These are phyloP conservation scores for Plecotus auritus DNA, from an alignment of 2,113 vertebrate genomes.

Conservation along the genomic window DNA sequence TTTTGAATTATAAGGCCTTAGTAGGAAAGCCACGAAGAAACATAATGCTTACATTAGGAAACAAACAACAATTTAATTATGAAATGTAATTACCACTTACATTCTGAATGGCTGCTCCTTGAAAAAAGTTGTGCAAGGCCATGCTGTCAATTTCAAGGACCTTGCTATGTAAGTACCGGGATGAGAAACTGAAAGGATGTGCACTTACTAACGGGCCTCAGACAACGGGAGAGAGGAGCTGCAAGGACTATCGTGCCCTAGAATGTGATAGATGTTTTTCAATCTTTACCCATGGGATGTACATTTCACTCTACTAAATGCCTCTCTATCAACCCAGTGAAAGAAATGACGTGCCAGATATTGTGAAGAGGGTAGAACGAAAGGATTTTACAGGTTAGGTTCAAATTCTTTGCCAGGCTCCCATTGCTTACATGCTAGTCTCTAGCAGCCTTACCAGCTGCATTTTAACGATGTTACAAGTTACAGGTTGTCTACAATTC, in stretches of 20 bases:
- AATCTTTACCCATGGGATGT: neutral
- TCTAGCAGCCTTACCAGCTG: neutral
- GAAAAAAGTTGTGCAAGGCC: neutral
- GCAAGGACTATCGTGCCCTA: neutral
- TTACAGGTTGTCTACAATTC: neutral
- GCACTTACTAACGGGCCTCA: neutral
- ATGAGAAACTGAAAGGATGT: neutral
- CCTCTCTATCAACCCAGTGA: neutral
- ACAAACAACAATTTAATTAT: neutral
- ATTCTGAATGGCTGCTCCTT: neutral
- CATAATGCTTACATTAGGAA: neutral
- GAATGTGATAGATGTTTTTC: neutral
- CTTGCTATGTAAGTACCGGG: neutral
- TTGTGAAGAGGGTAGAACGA: neutral
- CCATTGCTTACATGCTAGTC: neutral
- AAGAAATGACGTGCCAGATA: neutral
- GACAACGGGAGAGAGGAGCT: fast-evolving
- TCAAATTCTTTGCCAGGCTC: neutral
- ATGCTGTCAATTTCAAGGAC: neutral
- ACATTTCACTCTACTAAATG: neutral
- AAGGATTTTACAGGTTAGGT: neutral
- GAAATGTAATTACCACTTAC: neutral
- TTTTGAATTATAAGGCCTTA: neutral
- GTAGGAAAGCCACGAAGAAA: neutral
- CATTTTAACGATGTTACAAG: neutral